Evolutionary conservation across 2,888 invertebrate genomes (phyloP).

Genomic region (Caradrina kadenii): DNA sequence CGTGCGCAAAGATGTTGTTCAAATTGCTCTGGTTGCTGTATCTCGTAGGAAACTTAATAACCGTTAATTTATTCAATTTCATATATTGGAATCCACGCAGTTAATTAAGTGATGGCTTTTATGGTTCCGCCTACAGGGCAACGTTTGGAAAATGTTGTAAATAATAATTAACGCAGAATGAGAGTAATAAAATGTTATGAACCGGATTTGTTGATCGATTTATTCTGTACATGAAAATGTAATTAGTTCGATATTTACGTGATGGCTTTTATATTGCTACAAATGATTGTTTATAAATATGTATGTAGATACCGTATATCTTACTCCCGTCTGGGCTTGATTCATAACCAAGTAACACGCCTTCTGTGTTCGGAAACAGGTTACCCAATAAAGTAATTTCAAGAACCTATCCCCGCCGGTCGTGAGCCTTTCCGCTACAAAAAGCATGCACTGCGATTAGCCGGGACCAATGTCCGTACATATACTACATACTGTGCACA

Average conservation of each 20-base stretch:
- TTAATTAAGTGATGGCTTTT: conserved; percentile 70
- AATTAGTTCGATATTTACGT: conserved; percentile 67
- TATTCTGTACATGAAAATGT: conserved; percentile 70
- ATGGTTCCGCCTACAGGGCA: conserved; percentile 65
- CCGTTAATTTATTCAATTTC: conserved; percentile 67
- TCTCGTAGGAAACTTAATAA: conserved; percentile 52
- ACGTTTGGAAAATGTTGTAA: conserved; percentile 68
- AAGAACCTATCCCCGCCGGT: conserved; percentile 83
- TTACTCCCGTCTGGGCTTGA: conserved; percentile 77
- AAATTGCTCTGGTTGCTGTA: conserved; percentile 37
- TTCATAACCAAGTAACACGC: conserved; percentile 81
- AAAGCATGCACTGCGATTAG: conserved; percentile 81
- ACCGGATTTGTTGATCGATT: conserved; percentile 69
- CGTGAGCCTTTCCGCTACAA: conserved; percentile 84
- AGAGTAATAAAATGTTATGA: conserved; percentile 65
- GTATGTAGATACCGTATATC: conserved; percentile 70
- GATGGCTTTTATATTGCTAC: conserved; percentile 58
- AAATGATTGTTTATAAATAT: conserved; percentile 67
- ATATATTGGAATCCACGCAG: conserved; percentile 65
- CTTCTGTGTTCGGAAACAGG: conserved; percentile 83
- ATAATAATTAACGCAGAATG: conserved; percentile 66
- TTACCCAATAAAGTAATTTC: conserved; percentile 88
- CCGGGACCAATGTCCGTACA: conserved; percentile 75
- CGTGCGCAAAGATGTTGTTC: conserved; percentile 31
- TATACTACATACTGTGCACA: conserved; percentile 47